Evolutionary conservation across 2,113 vertebrate genomes (phyloP).

Genomic region (Zosterops japonicus): DNA sequence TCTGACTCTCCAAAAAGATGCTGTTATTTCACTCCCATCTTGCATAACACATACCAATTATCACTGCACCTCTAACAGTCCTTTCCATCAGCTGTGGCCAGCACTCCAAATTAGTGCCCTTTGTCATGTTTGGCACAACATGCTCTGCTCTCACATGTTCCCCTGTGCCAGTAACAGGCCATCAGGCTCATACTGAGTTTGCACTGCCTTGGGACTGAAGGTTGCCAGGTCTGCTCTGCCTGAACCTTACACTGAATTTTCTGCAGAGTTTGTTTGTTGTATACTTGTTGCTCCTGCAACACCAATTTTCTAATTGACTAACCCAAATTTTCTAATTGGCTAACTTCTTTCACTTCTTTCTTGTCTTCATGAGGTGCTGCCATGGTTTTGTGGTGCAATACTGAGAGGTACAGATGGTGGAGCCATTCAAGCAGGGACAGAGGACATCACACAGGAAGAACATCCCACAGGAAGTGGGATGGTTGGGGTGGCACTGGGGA

Average conservation of each 20-base stretch:
- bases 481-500: neutral
- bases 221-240: neutral
- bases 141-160: fast-evolving
- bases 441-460: fast-evolving
- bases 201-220: neutral
- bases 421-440: neutral
- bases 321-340: neutral
- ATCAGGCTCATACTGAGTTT: neutral
- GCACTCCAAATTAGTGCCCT: neutral
- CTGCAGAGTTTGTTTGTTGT: neutral
- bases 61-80: neutral
- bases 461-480: neutral
- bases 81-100: neutral
- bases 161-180: neutral
- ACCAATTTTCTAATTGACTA: neutral
- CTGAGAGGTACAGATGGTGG: neutral
- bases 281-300: neutral
- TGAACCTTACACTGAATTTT: neutral
- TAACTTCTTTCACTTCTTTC: neutral
- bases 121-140: neutral
- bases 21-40: neutral
- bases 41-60: neutral
- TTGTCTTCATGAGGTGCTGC: fast-evolving
- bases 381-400: neutral
- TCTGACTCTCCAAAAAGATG: neutral